phyloP scores from a whole-genome alignment of 2,888 invertebrate species.

The Acutogordius australiensis region DNA sequence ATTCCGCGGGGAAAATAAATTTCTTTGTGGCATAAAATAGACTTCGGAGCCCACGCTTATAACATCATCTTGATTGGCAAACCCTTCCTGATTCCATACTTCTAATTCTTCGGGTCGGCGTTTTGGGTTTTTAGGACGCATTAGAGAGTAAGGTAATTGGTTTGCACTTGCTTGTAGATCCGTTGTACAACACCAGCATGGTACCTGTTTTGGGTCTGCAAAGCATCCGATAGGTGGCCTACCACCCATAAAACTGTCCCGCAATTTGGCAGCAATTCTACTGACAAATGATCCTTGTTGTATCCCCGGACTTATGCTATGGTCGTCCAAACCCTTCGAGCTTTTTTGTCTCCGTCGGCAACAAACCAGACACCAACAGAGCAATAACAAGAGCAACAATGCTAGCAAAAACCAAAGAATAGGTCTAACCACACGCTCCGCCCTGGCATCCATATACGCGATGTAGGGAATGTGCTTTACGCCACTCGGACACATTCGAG shows the following conservation, averaged over 20 bases:
- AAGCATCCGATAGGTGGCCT: background rate
- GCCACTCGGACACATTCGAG: background rate
- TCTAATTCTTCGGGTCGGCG: no score
- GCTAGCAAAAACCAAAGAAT: background rate
- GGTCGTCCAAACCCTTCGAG: background rate
- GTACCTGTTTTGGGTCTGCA: background rate
- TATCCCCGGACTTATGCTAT: no score
- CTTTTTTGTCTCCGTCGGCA: background rate
- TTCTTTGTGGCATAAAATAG: background rate
- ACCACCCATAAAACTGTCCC: no score
- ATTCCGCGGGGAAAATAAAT: background rate
- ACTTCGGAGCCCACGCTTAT: background rate
- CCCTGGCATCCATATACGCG: background rate
- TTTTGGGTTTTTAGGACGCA: no score
- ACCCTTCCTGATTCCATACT: background rate
- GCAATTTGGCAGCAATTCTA: no score
- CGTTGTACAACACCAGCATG: background rate
- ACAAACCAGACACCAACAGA: background rate
- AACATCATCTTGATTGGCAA: background rate
- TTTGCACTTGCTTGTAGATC: no score
- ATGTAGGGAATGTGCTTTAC: background rate
- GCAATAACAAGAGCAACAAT: background rate
- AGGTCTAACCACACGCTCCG: background rate
- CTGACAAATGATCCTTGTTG: no score
- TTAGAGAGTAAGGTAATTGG: no score